These are phyloP conservation scores for Apocheima hispidaria DNA, from an alignment of 2,888 invertebrate species.

Conservation along the genomic window DNA sequence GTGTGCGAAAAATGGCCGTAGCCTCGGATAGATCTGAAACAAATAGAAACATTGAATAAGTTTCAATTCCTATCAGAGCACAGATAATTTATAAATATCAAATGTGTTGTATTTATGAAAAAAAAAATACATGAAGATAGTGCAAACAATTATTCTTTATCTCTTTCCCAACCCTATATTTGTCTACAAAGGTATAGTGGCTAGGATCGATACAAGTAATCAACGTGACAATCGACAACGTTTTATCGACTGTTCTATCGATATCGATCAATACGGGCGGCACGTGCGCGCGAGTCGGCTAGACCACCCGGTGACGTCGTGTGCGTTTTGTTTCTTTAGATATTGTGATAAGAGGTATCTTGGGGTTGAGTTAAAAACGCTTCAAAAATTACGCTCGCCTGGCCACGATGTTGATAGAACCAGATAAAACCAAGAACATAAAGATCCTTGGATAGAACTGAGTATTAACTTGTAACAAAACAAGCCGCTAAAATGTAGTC, in stretches of 20 bases:
- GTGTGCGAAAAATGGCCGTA: slow-evolving; percentile 74
- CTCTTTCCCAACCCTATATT: slow-evolving; percentile 27
- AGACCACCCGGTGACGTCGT: slow-evolving; percentile 68
- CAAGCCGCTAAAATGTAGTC: neutral
- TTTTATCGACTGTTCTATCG: slow-evolving; percentile 52
- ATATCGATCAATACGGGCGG: slow-evolving; percentile 78
- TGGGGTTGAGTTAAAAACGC: neutral
- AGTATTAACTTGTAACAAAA: neutral
- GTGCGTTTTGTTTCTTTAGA: slow-evolving; percentile 18
- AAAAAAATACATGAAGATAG: too few species aligned
- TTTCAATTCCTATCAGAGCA: neutral
- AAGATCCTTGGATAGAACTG: too few species aligned
- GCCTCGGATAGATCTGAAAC: slow-evolving; percentile 77
- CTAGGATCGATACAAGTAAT: slow-evolving; percentile 42
- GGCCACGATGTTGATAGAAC: too few species aligned
- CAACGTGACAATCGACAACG: slow-evolving; percentile 54
- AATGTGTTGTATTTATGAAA: too few species aligned
- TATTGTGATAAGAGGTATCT: slow-evolving; percentile 3
- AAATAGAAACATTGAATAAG: slow-evolving; percentile 32
- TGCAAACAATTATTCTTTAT: neutral
- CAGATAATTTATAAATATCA: too few species aligned
- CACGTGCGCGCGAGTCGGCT: slow-evolving; percentile 75
- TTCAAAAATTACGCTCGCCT: neutral
- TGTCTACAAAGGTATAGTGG: slow-evolving; percentile 41
- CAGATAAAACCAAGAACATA: too few species aligned